Evolutionary conservation across 2,797 vertebrate species (phyloP), one percentile per base, ranked within the genome.

Genomic region (Microhierax caerulescens): DNA sequence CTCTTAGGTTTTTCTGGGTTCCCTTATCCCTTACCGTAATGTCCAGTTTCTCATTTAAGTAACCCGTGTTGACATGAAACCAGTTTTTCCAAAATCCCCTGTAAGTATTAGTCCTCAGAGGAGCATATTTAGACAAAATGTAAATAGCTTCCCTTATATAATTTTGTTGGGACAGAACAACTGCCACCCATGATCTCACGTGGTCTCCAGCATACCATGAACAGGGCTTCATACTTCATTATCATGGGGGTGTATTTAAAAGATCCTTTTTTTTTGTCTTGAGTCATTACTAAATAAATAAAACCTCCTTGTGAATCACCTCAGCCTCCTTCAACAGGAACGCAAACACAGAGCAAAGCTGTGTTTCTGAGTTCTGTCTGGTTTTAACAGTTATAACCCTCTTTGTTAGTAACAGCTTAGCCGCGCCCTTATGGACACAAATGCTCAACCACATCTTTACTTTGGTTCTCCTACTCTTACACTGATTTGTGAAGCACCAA

Each of bases 271-370:
- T 73, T 75, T 81, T 81, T 59, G 36, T 86, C 70, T 85, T 57
- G 48, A 80, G 36, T 64, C 83, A 69, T 73, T 87, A 67, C n/a
- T n/a, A 48, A 36, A 56, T 82, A 90, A 91, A 78, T 90, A 88
- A 91, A 94, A 21, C 68, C 13, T 88, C 48, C 79, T 80, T 88
- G 57, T 84, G 79, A 88, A 73, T 83, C 91, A 93, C 37, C 87
- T 93, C 84, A 56, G 54, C 45, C 57, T 81, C 45, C 57, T 93
- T 82, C 84, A 91, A 32, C 10, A 37, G 6, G 28, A 75, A 81
- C 2, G 6, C 0, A 5, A 72, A 11, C 64, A 65, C 57, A 79
- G 67, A 81, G 21, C 22, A 84, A 95, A 94, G 50, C 59, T 4
- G 0, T 59, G 36, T 5, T 76, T 94, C 82, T 79, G 37, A 82